Percentiles rank a stretch among this genome's conserved stretches.
These are phyloP conservation scores for Pseudotriccus pelzelni DNA, from an alignment of 2,797 vertebrate genomes.

Conservation along the genomic window DNA sequence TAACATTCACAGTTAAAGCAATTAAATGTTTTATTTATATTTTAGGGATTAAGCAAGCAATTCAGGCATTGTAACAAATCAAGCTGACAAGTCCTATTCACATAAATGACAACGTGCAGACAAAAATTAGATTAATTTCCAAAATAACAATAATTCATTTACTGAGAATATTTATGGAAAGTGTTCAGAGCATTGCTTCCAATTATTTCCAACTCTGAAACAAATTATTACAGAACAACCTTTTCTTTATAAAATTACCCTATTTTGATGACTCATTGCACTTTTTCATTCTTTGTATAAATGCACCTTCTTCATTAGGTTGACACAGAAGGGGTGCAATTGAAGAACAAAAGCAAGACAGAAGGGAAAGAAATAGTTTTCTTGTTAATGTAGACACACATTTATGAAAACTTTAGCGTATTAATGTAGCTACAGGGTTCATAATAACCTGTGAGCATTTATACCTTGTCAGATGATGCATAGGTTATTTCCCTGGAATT, in stretches of 20 bases:
- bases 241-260: slow-evolving; percentile 59
- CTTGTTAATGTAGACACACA: background rate
- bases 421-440: slow-evolving; percentile 24
- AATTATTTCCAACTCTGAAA: slow-evolving; percentile 51
- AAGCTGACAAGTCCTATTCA: slow-evolving; percentile 62
- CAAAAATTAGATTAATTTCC: slow-evolving; percentile 66
- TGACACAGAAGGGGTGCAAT: slow-evolving; percentile 10
- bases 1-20: slow-evolving; percentile 41
- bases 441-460: slow-evolving; percentile 32
- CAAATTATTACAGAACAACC: slow-evolving; percentile 55
- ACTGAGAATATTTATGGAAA: slow-evolving; percentile 41
- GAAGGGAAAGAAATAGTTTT: background rate
- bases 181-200: slow-evolving; percentile 21
- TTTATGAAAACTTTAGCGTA: slow-evolving; percentile 36
- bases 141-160: slow-evolving; percentile 63
- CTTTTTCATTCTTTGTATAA: slow-evolving; percentile 29
- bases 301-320: background rate
- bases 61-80: slow-evolving; percentile 58
- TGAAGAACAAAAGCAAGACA: background rate
- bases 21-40: slow-evolving; percentile 67
- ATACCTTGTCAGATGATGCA: background rate
- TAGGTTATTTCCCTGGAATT: slow-evolving; percentile 54
- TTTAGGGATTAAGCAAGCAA: slow-evolving; percentile 47
- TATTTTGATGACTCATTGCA: slow-evolving; percentile 33
- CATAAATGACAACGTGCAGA: slow-evolving; percentile 31